Evolutionary conservation across 1,140 invertebrate genomes (phyloP), one percentile per base, ranked within the genome.

Genomic region (Atta colombica): DNA sequence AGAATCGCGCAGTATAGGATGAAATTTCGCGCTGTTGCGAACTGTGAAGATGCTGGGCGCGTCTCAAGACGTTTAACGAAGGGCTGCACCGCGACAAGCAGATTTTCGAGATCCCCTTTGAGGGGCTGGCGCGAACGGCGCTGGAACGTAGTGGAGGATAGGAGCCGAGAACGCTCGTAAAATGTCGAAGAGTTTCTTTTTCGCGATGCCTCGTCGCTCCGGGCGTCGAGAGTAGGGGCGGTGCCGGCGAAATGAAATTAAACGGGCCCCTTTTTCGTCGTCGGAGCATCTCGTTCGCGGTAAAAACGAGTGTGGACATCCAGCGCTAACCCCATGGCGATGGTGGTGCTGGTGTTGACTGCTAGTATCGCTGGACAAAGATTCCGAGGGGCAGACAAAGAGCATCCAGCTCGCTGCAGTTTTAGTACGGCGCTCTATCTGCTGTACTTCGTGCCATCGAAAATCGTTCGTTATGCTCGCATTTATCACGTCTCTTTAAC

Each of bases 231-330:
- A 81, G 68, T 60, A 75, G 78, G 78, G 89, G 87, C 84, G 89
- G 89, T 87, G 78, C 89, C 87, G 53, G 71, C 66, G 60, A 89
- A 91, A 91, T 91, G 90, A 91, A 91, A 91, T 91, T 91, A 91
- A 91, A 91, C 90, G 86, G 89, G 31, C 87, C 77, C 86, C 72
- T 87, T 86, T 89, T 91, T 87, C 87, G 63, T 58, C 87, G 51
- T 51, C 49, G 78, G 75, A 84, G 31, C 84, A 80, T 91, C 87
- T 72, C 77, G 74, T 81, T 14, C 60, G 21, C 71, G 85, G 81
- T 88, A 91, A 91, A 91, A 91, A 91, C 90, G 90, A 86, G 90
- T 60, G 90, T 91, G 90, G 90, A 91, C 90, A 91, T 91, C 87
- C 87, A 88, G 65, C 66, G 51, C 71, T 91, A 78, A 87, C 87